Conservation (phyloP, 2,888 invertebrate genomes). For the Netelia melanura region DNA sequence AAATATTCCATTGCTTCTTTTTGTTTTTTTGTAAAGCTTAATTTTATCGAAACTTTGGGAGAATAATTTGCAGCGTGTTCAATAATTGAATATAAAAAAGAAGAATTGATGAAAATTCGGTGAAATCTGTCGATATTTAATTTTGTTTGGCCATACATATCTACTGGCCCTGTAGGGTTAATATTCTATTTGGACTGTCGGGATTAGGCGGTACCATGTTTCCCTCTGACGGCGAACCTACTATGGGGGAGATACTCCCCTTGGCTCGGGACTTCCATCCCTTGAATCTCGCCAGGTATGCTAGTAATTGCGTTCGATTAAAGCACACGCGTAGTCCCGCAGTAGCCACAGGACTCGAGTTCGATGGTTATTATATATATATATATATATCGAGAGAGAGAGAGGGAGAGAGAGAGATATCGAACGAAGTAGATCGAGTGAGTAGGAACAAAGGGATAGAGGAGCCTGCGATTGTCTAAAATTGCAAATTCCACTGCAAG, state of each 20-base stretch:
- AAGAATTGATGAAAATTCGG: too few species aligned
- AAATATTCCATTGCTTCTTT: too few species aligned
- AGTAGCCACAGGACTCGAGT: background rate
- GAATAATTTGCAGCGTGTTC: too few species aligned
- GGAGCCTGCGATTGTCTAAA: conserved; percentile 61
- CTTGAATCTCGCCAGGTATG: conserved; percentile 62
- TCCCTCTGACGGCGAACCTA: too few species aligned
- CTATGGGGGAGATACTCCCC: conserved; percentile 2
- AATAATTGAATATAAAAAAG: too few species aligned
- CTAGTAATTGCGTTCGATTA: conserved; percentile 75
- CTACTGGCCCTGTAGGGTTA: background rate
- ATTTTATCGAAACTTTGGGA: too few species aligned
- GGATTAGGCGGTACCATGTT: too few species aligned
- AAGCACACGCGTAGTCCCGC: conserved; percentile 44
- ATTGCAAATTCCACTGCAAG: conserved; percentile 27
- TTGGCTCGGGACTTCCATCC: conserved; percentile 14
- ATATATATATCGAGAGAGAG: background rate
- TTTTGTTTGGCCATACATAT: too few species aligned
- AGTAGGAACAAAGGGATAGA: conserved; percentile 6
- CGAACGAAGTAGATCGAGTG: background rate
- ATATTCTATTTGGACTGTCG: background rate
- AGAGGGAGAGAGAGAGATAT: background rate
- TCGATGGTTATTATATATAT: background rate
- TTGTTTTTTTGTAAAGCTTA: too few species aligned
- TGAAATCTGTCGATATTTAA: too few species aligned